phyloP scores from a whole-genome alignment of 2,797 vertebrate genomes.

The Spheniscus humboldti region DNA sequence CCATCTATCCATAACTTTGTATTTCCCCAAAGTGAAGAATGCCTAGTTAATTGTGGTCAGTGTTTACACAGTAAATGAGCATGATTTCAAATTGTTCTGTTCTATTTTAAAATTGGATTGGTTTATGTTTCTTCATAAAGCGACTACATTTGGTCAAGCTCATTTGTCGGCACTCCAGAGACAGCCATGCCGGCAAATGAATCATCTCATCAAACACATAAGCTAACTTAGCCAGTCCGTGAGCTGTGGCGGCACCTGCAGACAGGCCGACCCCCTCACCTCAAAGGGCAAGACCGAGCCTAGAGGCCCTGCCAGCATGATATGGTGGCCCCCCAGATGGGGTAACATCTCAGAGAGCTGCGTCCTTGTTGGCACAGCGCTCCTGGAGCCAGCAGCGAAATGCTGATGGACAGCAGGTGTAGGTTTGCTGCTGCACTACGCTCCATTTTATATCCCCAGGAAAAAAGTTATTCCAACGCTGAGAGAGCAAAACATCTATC shows the following conservation, averaged over 20 bases:
- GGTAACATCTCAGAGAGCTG: neutral
- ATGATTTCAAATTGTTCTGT: neutral
- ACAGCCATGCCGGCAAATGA: neutral
- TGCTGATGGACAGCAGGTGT: neutral
- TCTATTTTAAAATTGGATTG: neutral
- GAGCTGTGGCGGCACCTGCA: neutral
- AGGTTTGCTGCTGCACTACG: fast-evolving
- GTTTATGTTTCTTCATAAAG: neutral
- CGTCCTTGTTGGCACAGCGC: neutral
- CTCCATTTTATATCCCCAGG: neutral
- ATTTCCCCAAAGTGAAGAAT: neutral
- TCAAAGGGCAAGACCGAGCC: neutral
- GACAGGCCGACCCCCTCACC: neutral
- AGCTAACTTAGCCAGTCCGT: neutral
- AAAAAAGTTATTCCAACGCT: neutral
- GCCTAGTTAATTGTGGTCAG: neutral
- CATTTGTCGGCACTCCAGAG: neutral
- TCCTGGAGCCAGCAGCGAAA: neutral
- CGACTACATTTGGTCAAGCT: neutral
- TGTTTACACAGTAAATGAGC: neutral
- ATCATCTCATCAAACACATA: neutral
- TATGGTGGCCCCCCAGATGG: neutral
- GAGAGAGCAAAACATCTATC: neutral
- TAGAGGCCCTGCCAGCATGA: neutral
- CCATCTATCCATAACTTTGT: neutral